Evolutionary conservation across 2,113 vertebrate species (phyloP), one percentile per base, ranked within the genome.

Genomic region (Camelus bactrianus): DNA sequence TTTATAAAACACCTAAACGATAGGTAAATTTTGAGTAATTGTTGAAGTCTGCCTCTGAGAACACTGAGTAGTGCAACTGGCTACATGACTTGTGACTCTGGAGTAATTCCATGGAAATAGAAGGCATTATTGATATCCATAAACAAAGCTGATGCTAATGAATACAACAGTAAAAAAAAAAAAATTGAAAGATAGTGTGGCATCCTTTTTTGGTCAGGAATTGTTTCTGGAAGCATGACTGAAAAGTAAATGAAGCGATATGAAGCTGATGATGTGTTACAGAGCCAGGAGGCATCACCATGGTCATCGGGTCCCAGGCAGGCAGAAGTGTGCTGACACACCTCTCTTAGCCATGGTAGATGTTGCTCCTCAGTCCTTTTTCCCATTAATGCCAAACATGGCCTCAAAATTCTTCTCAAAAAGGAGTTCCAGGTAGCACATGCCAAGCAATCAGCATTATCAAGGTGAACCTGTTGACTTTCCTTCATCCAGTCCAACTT

Each of bases 1-100:
- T 94, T 64, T 94, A 76, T 64, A 22, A 48, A 89, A 97, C 56
- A 86, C 26, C 22, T 89, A 62, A 94, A 95, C 26, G 28, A 87
- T 2, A 85, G 26, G 50, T 52, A 77, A 26, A 38, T 89, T 79
- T 92, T 76, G 6, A n/a, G 35, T 38, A 58, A 12, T 85, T 98
- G 76, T 50, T 70, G 5, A 3, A 92, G 32, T 46, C 38, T 84
- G 72, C 2, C 82, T 73, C 15, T 19, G 70, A 93, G 42, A 93
- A 14, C 1, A 77, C 2, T 64, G 15, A 70, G 76, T 22, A 15
- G 1, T 62, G 6, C 3, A 76, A 19, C 32, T 92, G 86, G 56
- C 24, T 28, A 4, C 50, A 65, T 56, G 13, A 62, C 58, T 83
- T 92, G 70, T 73, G 14, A 48, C 17, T 58, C 12, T 70, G 75